phyloP scores from a whole-genome alignment of 2,888 invertebrate species.

The Atethmia centrago region DNA sequence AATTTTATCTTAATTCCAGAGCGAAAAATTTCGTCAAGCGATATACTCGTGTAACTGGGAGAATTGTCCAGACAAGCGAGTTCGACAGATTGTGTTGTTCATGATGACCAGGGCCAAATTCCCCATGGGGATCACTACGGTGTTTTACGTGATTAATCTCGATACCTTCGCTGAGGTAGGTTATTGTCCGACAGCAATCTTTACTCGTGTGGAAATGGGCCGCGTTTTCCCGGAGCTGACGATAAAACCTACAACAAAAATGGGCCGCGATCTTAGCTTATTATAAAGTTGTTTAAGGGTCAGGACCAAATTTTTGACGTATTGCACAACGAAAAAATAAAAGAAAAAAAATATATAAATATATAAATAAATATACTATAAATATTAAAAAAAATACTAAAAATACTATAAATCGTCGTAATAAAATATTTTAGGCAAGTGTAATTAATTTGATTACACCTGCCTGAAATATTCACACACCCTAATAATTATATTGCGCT shows the following conservation, averaged over 20 bases:
- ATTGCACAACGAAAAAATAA: no score
- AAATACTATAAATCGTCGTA: no score
- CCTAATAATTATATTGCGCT: no score
- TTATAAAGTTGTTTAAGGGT: no score
- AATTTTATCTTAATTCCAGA: conserved; percentile 66
- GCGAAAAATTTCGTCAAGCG: conserved; percentile 75
- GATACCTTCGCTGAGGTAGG: conserved; percentile 81
- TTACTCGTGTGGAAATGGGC: conserved; percentile 6
- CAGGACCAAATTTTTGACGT: no score
- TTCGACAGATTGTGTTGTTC: conserved; percentile 76
- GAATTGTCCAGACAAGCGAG: conserved; percentile 66
- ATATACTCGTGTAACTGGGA: conserved; percentile 84
- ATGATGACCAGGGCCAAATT: conserved; percentile 79
- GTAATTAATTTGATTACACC: no score
- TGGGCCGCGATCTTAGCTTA: background rate
- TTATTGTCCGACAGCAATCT: conserved; percentile 9
- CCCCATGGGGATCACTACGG: conserved; percentile 77
- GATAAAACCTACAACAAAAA: background rate
- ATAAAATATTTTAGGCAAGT: no score
- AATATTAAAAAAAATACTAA: no score
- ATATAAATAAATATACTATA: no score
- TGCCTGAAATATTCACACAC: no score
- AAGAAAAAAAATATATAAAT: no score
- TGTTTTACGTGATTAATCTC: conserved; percentile 80
- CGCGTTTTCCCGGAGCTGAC: background rate